Percentiles rank a stretch among this genome's conserved stretches.
Conservation (phyloP, 2,888 invertebrate species). For the Periphyllus acericola region DNA sequence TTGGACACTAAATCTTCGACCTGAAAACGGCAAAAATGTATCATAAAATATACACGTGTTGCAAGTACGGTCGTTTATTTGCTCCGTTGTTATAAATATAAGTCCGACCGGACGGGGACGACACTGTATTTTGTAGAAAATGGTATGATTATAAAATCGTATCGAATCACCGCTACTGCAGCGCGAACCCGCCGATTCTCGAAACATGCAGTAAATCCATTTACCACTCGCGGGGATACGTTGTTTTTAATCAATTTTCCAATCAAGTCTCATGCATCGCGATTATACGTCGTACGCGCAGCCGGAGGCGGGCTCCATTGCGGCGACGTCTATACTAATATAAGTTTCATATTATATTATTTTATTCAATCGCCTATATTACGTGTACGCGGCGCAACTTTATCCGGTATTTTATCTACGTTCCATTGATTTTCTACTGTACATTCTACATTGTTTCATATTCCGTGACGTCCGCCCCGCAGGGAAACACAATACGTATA, state of each 20-base stretch:
- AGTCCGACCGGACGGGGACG: background rate
- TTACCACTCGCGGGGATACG: background rate
- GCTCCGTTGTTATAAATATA: background rate
- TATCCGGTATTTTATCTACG: slow-evolving; percentile 12
- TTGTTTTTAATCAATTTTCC: slow-evolving; percentile 27
- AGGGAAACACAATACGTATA: background rate
- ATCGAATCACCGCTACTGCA: background rate
- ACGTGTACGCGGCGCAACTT: background rate
- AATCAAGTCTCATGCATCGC: background rate
- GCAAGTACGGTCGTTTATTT: background rate
- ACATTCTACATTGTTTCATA: background rate
- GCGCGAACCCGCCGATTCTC: background rate
- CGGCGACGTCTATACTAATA: background rate
- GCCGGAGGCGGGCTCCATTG: background rate
- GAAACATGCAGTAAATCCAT: background rate
- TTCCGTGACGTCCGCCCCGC: background rate
- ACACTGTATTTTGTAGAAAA: too few species aligned
- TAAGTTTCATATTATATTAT: background rate
- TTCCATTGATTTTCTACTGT: background rate
- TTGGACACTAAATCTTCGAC: slow-evolving; percentile 76
- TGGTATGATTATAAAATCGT: background rate
- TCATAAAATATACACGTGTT: too few species aligned
- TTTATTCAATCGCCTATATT: background rate
- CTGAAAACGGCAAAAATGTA: slow-evolving; percentile 66
- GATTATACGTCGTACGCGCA: background rate